Evolutionary conservation across 2,888 invertebrate genomes (phyloP).

Genomic region (Pseudococcus viburni): DNA sequence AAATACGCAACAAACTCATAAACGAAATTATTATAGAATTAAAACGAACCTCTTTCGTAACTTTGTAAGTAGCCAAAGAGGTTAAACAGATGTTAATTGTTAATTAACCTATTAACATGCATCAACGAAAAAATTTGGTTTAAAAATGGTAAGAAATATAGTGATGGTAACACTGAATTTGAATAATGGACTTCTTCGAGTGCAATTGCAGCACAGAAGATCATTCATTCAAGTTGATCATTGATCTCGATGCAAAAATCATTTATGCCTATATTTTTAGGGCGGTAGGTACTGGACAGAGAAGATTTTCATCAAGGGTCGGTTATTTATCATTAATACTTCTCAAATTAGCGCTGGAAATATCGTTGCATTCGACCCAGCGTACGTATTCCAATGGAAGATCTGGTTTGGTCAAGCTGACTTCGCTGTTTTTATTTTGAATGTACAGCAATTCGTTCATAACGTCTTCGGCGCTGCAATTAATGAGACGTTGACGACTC

Average conservation of each 20-base stretch:
- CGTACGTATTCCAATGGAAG: conserved; percentile 75
- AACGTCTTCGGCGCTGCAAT: conserved; percentile 73
- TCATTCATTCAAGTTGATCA: neutral
- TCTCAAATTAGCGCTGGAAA: conserved; percentile 79
- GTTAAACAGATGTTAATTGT: too few species aligned
- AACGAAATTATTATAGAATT: too few species aligned
- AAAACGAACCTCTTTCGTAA: too few species aligned
- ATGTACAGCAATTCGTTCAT: conserved; percentile 71
- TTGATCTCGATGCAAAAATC: neutral
- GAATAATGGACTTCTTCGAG: neutral
- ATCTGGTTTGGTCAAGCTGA: conserved; percentile 68
- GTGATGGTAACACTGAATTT: neutral
- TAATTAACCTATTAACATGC: too few species aligned
- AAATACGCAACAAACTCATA: too few species aligned
- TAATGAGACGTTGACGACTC: conserved; percentile 72
- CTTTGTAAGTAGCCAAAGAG: too few species aligned
- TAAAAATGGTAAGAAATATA: neutral
- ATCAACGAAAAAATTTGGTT: neutral
- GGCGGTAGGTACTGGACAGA: neutral
- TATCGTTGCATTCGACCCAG: conserved; percentile 81
- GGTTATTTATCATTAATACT: conserved; percentile 68
- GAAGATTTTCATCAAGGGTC: neutral
- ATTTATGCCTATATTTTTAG: neutral
- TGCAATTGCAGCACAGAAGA: neutral
- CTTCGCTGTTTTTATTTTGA: conserved; percentile 67